phyloP scores from a whole-genome alignment of 2,888 invertebrate genomes.

The Drosophila robusta region DNA sequence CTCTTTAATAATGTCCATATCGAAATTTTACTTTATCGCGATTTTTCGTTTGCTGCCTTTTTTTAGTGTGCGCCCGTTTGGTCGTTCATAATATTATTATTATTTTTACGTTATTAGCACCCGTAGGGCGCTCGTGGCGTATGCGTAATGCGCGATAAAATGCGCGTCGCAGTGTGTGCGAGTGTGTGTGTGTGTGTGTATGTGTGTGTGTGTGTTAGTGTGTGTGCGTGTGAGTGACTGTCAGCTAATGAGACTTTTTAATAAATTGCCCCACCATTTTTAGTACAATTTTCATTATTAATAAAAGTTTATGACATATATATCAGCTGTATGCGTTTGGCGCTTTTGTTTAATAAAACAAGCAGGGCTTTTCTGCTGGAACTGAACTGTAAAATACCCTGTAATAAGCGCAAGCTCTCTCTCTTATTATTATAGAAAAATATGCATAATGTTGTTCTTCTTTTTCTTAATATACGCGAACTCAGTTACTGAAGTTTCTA shows the following conservation, averaged over 20 bases:
- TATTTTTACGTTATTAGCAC: slow-evolving; percentile 78
- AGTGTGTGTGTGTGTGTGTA: slow-evolving; percentile 21
- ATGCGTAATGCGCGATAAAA: slow-evolving; percentile 78
- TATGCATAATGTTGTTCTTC: too few relatives aligned
- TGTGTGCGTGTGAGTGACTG: slow-evolving; percentile 39
- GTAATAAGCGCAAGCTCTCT: too few relatives aligned
- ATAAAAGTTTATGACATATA: slow-evolving; percentile 78
- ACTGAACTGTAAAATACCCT: slow-evolving; percentile 25
- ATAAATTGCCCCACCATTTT: slow-evolving; percentile 78
- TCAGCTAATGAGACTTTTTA: slow-evolving; percentile 79
- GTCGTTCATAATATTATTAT: slow-evolving; percentile 59
- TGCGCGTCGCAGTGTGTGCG: slow-evolving; percentile 14
- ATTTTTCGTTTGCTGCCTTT: slow-evolving; percentile 44
- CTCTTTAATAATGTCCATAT: slow-evolving; percentile 77
- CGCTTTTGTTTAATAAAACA: slow-evolving; percentile 62
- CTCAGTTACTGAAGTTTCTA: too few relatives aligned
- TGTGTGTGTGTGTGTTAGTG: slow-evolving; percentile 3
- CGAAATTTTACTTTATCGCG: slow-evolving; percentile 80
- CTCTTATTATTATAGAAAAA: too few relatives aligned
- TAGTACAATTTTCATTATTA: slow-evolving; percentile 81
- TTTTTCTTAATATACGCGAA: too few relatives aligned
- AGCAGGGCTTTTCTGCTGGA: not conserved
- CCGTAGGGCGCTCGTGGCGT: slow-evolving; percentile 73
- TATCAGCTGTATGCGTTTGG: slow-evolving; percentile 55
- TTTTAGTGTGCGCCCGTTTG: slow-evolving; percentile 39